phyloP scores from a whole-genome alignment of 2,113 vertebrate species.

The Lepisosteus oculatus region DNA sequence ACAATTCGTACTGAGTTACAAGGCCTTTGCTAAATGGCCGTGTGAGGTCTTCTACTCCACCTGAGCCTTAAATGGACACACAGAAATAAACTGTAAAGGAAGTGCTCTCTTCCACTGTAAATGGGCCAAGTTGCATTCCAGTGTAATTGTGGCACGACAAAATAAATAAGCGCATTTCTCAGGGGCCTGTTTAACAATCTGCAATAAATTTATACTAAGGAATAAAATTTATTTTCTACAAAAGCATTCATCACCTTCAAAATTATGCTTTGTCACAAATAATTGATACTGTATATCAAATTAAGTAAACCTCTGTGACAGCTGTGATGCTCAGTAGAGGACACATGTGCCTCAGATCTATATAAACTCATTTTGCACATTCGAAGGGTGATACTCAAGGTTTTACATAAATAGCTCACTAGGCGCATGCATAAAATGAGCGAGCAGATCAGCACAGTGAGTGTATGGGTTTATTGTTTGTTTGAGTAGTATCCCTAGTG shows the following conservation, averaged over 20 bases:
- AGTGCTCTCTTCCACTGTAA: constrained; percentile 11
- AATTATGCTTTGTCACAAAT: constrained; percentile 6
- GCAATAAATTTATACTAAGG: constrained; percentile 10
- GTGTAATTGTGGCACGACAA: constrained; percentile 15
- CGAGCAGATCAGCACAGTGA: no score
- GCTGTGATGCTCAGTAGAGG: constrained; percentile 8
- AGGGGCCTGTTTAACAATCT: constrained; percentile 7
- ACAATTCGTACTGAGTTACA: constrained; percentile 9
- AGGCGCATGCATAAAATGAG: no score
- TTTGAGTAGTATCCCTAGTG: no score
- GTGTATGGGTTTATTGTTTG: no score
- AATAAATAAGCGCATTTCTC: constrained; percentile 16
- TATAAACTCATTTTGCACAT: not conserved
- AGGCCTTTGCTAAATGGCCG: constrained; percentile 25
- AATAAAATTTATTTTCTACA: constrained; percentile 17
- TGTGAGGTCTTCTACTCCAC: constrained; percentile 28
- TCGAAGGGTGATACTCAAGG: no score
- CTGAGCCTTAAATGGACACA: constrained; percentile 34
- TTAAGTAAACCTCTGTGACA: constrained; percentile 7
- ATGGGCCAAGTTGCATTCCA: constrained; percentile 8
- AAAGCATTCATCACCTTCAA: not conserved
- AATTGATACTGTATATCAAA: constrained; percentile 8
- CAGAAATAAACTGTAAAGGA: constrained; percentile 14
- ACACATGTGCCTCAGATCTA: not conserved
- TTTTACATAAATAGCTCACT: no score